phyloP scores from a whole-genome alignment of 2,113 vertebrate genomes.

The Microcebus lehilahytsara region DNA sequence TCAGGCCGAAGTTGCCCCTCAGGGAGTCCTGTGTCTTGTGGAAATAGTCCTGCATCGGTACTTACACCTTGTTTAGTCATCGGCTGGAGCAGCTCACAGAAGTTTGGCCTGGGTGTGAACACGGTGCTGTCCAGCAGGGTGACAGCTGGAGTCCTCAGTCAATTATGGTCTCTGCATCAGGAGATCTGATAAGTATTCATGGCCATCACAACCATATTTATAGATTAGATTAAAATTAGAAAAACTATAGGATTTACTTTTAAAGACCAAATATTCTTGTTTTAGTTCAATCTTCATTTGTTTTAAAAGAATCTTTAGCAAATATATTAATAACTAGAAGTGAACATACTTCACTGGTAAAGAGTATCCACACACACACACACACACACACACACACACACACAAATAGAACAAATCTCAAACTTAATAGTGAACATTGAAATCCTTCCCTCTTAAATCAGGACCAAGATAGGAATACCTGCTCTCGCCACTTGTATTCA shows the following conservation, averaged over 20 bases:
- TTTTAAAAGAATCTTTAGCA: slow-evolving; percentile 15
- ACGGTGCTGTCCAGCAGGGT: background rate
- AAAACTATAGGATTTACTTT: background rate
- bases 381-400: background rate
- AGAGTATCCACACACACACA: background rate
- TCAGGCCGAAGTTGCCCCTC: background rate
- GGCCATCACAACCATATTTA: background rate
- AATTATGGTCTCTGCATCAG: background rate
- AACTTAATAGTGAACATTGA: background rate
- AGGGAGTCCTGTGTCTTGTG: background rate
- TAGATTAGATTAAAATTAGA: background rate
- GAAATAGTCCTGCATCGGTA: background rate
- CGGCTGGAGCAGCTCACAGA: background rate
- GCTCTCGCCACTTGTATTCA: background rate
- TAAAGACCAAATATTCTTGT: background rate
- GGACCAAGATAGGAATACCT: background rate
- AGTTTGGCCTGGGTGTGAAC: background rate
- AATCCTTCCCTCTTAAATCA: background rate
- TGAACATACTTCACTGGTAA: background rate
- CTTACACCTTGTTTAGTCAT: background rate
- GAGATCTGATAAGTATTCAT: background rate
- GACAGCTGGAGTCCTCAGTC: background rate
- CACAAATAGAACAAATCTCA: background rate
- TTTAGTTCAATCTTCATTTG: background rate
- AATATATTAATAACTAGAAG: background rate